Base-by-base conservation (phyloP, 2,113 vertebrate species). In the Vicugna pacos region DNA sequence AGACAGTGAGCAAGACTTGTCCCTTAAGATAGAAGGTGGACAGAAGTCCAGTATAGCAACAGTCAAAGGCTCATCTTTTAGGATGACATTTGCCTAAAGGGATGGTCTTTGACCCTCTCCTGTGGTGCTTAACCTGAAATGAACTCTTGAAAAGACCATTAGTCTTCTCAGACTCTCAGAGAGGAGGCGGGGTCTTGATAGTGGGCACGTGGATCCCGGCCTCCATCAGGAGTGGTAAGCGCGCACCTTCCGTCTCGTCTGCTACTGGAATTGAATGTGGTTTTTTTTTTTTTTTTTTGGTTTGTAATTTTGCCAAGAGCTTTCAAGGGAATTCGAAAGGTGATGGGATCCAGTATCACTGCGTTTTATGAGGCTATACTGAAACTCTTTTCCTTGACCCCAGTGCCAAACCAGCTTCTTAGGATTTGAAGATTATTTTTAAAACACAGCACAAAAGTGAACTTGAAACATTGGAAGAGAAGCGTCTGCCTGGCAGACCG, bases 341-440 rank as follows among this genome's bases (percentile, higher is more conserved):
- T 56, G 56, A 24, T 88, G 48, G 72, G 62, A 70, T 86, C 9
- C 38, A 62, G 56, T 69, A 8, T 93, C 85, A 93, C 79, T 77
- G 30, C 46, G 30, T 90, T 84, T 93, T 94, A 64, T 75, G 75
- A 96, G 77, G 46, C 91, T 80, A 76, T 30, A 56, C 15, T 73
- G 76, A 76, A 85, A 54, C 62, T n/a, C 62, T 81, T 54, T 94
- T 65, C 35, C 48, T 82, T 91, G 93, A 92, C 67, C 70, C 60
- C 76, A 13, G 83, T 88, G 91, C 75, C 89, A 91, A 95, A 60
- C 30, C 69, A 93, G 72, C 83, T 95, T 93, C 89, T 93, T 89
- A 81, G 54, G 58, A 17, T 64, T 86, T 95, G 79, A 75, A 93
- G 86, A 75, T 81, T n/a, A 62, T 82, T 93, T 75, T 50, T 6